These are phyloP conservation scores for silkworm (Bombyx mori) DNA, from an alignment of 1,140 invertebrate species.

Conservation along the genomic window ASM3026992v2 NC_085119.1:11230501-11231000, in stretches of 20 bases:
- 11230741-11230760: slow-evolving; percentile 56
- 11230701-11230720: slow-evolving; percentile 70
- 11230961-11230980: no score
- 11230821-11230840: slow-evolving; percentile 26
- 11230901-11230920: background rate
- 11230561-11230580: slow-evolving; percentile 70
- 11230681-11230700: slow-evolving; percentile 67
- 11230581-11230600: slow-evolving; percentile 70
- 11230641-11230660: slow-evolving; percentile 54
- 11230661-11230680: slow-evolving; percentile 69
- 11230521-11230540: slow-evolving; percentile 67
- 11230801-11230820: slow-evolving; percentile 36
- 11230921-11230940: no score
- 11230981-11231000: no score
- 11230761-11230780: slow-evolving; percentile 32
- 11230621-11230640: slow-evolving; percentile 63
- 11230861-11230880: slow-evolving; percentile 3
- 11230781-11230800: slow-evolving; percentile 52
- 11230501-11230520: slow-evolving; percentile 71
- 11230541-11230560: slow-evolving; percentile 69
- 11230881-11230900: slow-evolving; percentile 2
- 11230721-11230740: slow-evolving; percentile 62
- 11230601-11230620: slow-evolving; percentile 71
- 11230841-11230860: slow-evolving; percentile 25
- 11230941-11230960: no score